These are phyloP conservation scores for Chrosomus eos DNA, from an alignment of 2,797 vertebrate species.

Conservation along the genomic window DNA sequence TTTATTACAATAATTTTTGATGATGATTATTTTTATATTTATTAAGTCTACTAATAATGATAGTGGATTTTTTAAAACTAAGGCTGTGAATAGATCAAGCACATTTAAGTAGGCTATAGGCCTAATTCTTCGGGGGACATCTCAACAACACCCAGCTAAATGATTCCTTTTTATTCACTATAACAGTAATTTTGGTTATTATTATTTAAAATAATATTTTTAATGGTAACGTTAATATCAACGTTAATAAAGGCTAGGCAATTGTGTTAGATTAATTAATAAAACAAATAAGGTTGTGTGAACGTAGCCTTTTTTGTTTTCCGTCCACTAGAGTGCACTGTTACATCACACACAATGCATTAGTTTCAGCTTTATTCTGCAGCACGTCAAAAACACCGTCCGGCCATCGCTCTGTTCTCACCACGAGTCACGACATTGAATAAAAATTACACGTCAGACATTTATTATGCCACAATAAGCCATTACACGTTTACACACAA, in stretches of 20 bases:
- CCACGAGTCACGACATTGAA: background rate
- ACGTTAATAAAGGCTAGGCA: background rate
- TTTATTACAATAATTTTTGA: background rate
- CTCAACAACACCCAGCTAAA: background rate
- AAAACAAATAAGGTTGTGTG: background rate
- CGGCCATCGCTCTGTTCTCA: background rate
- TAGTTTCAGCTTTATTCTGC: background rate
- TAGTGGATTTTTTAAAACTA: background rate
- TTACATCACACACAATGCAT: background rate
- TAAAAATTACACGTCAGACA: background rate
- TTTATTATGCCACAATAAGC: constrained; percentile 29
- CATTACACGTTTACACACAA: constrained; percentile 45
- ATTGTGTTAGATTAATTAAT: background rate
- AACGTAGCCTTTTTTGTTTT: background rate
- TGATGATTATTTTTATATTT: background rate
- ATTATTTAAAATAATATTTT: background rate
- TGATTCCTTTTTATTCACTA: background rate
- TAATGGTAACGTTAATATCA: too few species aligned
- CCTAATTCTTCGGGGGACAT: background rate
- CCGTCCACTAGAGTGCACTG: constrained; percentile 42
- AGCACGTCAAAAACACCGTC: too few species aligned
- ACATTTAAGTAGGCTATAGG: background rate
- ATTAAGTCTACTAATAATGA: background rate
- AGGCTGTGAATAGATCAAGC: background rate
- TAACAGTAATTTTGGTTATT: background rate